Percentiles rank a stretch among this genome's conserved stretches.
Evolutionary conservation across 2,888 invertebrate genomes (phyloP).

Genomic region (Neoaliturus tenellus): DNA sequence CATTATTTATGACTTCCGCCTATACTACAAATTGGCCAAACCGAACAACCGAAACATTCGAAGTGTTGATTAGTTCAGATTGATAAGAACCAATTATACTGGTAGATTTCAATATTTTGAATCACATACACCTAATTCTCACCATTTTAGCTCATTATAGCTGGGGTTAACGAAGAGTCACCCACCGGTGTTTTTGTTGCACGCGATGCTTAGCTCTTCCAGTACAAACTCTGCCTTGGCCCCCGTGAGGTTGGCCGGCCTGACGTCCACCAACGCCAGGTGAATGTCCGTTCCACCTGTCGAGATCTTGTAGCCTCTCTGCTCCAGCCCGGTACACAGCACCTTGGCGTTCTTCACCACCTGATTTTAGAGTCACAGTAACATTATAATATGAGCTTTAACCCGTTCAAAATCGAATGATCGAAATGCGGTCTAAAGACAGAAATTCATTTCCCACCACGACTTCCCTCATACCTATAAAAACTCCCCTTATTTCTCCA

Average conservation of each 20-base stretch:
- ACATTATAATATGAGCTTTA: no score
- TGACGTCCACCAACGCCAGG: slow-evolving; percentile 88
- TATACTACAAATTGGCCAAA: no score
- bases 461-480: no score
- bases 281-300: slow-evolving; percentile 97
- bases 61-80: neutral
- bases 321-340: slow-evolving; percentile 81
- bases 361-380: slow-evolving; percentile 67
- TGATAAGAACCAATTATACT: neutral
- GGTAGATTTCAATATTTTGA: neutral
- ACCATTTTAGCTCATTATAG: neutral
- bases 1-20: no score
- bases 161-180: no score
- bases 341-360: slow-evolving; percentile 88
- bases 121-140: neutral
- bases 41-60: neutral
- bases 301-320: slow-evolving; percentile 86
- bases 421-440: no score
- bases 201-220: slow-evolving; percentile 93
- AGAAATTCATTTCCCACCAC: no score
- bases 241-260: slow-evolving; percentile 85
- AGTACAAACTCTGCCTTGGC: slow-evolving; percentile 92
- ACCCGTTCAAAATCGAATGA: no score
- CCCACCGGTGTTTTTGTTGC: slow-evolving; percentile 93
- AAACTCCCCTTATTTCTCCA: no score